phyloP scores from a whole-genome alignment of 2,113 vertebrate species.

The Orycteropus afer region DNA sequence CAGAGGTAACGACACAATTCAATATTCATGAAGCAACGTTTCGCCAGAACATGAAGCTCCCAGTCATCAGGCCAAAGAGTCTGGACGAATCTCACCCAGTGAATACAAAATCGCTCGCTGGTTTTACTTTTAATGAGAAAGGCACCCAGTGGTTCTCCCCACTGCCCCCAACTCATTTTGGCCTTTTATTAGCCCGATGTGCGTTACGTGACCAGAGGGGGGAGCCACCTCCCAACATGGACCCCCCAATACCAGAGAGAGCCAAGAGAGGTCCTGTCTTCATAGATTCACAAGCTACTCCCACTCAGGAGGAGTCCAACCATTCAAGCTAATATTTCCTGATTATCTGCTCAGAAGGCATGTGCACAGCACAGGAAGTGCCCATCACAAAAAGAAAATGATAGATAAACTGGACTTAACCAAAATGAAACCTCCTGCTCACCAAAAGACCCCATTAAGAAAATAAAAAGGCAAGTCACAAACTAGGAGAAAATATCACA shows the following conservation, averaged over 20 bases:
- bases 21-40: constrained; percentile 74
- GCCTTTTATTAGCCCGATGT: neutral
- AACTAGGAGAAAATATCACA: neutral
- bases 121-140: neutral
- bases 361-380: fast-evolving
- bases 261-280: fast-evolving
- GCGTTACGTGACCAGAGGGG: too few relatives aligned
- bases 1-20: constrained; percentile 58
- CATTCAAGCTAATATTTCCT: too few relatives aligned
- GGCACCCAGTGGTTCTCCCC: fast-evolving
- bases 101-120: neutral
- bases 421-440: neutral
- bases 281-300: neutral
- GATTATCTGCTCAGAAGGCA: neutral
- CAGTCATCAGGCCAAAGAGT: neutral
- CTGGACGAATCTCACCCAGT: neutral
- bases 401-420: neutral
- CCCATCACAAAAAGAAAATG: neutral
- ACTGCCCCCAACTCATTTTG: neutral
- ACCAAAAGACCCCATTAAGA: neutral
- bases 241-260: neutral
- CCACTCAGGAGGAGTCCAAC: neutral
- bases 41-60: neutral
- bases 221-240: neutral
- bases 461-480: neutral